These are phyloP conservation scores for Diglossa brunneiventris DNA, from an alignment of 2,113 vertebrate genomes.

Conservation along the genomic window DNA sequence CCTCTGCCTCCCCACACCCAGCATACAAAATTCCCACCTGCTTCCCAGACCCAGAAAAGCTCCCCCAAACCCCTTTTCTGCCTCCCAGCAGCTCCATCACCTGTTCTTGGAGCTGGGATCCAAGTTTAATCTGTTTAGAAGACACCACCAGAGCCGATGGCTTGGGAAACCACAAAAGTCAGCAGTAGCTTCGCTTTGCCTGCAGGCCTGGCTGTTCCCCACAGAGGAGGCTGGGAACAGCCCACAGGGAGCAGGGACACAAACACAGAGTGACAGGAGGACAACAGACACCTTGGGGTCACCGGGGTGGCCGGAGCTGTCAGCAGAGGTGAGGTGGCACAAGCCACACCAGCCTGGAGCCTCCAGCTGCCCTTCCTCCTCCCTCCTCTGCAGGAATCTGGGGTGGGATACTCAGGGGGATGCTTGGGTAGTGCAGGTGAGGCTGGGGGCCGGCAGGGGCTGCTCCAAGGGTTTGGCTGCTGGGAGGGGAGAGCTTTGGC, in stretches of 20 bases:
- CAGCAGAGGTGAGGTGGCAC: not conserved
- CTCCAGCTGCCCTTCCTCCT: not conserved
- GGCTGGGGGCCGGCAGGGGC: not conserved
- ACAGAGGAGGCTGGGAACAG: not conserved
- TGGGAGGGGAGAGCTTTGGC: not conserved
- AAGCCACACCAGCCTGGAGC: not conserved
- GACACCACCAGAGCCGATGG: rapidly evolving
- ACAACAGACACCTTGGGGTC: rapidly evolving
- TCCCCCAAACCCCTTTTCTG: not conserved
- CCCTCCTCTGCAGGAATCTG: not conserved
- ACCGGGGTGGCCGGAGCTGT: rapidly evolving
- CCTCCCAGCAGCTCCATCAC: not conserved
- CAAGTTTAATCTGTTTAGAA: not conserved
- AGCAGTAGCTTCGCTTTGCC: not conserved
- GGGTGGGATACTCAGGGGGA: not conserved
- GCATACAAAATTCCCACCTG: not conserved
- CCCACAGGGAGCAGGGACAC: not conserved
- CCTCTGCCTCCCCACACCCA: not conserved
- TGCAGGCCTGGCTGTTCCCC: not conserved
- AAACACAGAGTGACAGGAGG: not conserved
- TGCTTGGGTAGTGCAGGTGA: not conserved
- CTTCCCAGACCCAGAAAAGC: not conserved
- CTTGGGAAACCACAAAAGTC: not conserved
- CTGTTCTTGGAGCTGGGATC: not conserved
- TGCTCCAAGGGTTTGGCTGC: not conserved